These are phyloP conservation scores for Tetragnatha montana DNA, from an alignment of 2,888 invertebrate genomes.

Conservation along the genomic window DNA sequence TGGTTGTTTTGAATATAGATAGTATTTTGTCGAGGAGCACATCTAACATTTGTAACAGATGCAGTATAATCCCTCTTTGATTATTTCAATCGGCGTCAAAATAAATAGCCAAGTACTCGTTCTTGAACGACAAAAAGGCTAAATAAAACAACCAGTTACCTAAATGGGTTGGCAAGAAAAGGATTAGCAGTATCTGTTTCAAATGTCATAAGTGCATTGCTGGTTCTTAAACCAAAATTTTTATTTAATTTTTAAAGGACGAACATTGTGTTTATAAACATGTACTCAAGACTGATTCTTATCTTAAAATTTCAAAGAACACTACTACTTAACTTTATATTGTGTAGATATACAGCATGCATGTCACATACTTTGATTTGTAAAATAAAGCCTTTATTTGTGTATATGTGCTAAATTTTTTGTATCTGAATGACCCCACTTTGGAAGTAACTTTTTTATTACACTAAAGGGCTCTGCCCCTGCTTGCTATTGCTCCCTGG, in stretches of 20 bases:
- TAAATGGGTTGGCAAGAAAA: neutral
- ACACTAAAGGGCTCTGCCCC: no score
- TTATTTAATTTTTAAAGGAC: neutral
- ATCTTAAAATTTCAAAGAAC: neutral
- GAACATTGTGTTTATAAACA: neutral
- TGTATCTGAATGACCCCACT: neutral
- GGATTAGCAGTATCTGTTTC: neutral
- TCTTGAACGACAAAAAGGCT: neutral
- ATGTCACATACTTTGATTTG: slow-evolving; percentile 26
- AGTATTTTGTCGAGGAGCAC: no score
- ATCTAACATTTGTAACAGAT: no score
- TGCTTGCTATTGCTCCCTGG: no score
- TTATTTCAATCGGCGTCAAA: no score
- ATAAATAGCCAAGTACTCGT: no score
- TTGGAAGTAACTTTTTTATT: no score
- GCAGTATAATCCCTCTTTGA: no score
- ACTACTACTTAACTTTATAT: neutral
- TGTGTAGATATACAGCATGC: neutral
- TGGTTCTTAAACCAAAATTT: neutral
- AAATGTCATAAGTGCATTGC: neutral
- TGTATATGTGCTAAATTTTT: neutral
- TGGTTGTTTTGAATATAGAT: no score
- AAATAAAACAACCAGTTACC: neutral
- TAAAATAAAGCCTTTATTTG: slow-evolving; percentile 32
- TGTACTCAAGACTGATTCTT: neutral